Base-by-base conservation (phyloP, 2,113 vertebrate genomes). In the Natator depressus region DNA sequence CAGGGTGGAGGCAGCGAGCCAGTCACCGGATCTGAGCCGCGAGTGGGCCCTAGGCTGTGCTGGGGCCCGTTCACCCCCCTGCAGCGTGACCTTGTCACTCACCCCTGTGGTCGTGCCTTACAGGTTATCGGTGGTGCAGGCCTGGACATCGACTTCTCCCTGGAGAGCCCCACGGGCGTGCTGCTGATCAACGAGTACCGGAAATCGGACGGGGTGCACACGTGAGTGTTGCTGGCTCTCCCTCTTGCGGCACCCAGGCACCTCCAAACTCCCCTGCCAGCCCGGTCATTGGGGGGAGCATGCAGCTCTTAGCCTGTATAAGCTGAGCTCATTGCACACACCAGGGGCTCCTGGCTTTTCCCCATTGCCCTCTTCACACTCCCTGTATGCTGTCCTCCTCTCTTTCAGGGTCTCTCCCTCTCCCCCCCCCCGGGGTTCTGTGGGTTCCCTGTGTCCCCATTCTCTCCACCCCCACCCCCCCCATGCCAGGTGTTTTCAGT, bases 61-160 rank as follows among this genome's bases (percentile, higher is more conserved):
- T 22, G 53, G 62, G 22, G 5, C 38, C 42, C 5, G 10, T 16
- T 50, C 57, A 19, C 51, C 12, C 5, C 3, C 53, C 31, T 6
- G 5, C 29, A 14, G 9, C 35, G 3, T 12, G 2, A 5, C 14
- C 42, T 13, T 16, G 25, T n/a, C 10, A 13, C 25, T 81, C 82
- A 54, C 42, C 6, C 11, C 20, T 22, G 9, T 19, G 13, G 14
- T 59, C 94, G 35, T 81, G 20, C 90, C 65, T 22, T 92, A 25
- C 97, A 99, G 99, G 99, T 99, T 88, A 99, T 99, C 17, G 99
- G 98, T 8, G 99, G 99, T 4, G 99, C 99, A 2, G 99, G 99
- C 4, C 98, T 99, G 98, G 99, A 99, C 8, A 98, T 99, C 25
- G 99, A 99, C 85, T 99, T 99, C 96, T 98, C 98, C 80, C 87